Evolutionary conservation across 2,888 invertebrate species (phyloP), one percentile per base, ranked within the genome.

Genomic region (Agrilus biguttatus): DNA sequence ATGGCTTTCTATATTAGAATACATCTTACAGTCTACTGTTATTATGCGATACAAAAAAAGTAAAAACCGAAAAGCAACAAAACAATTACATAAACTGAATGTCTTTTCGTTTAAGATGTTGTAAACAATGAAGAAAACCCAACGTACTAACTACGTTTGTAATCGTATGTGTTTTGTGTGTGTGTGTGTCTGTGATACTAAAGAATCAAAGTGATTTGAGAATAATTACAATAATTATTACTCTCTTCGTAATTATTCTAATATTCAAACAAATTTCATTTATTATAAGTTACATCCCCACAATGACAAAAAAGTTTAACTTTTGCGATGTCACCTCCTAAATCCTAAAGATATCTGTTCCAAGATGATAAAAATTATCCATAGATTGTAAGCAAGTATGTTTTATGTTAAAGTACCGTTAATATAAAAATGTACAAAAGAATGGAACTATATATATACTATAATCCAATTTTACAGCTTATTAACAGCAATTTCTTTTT

Each of bases 361-460:
- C 41, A 37, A 14, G 14, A 37, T 37, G 17, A 19, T 37, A 19
- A 37, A 37, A 7, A 37, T 45, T 47, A 48, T 45, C 47, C 39
- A 48, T 50, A 47, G 47, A 47, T 47, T 45, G 47, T 47, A 46
- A 37, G 14, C 39, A 43, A 37, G 41, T 45, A 41, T 37, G 28
- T n/a, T 39, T 21, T 33, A 47, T 28, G 41, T 51, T 52, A 47
- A 51, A 51, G 56, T 57, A 57, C 56, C 58, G 58, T 59, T 55
- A 56, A 53, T 52, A 52, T 50, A 54, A 52, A 48, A 49, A 49
- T 49, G 46, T 47, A 51, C 52, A 51, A 53, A 47, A 54, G 53
- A 51, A 47, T 48, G 51, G 49, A 48, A 47, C 42, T 47, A 47
- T 48, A 45, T 48, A 45, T 49, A 51, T 47, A 45, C 37, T 48